Evolutionary conservation across 1,140 invertebrate species (phyloP).

Genomic region (Diploscapter pachys): DNA sequence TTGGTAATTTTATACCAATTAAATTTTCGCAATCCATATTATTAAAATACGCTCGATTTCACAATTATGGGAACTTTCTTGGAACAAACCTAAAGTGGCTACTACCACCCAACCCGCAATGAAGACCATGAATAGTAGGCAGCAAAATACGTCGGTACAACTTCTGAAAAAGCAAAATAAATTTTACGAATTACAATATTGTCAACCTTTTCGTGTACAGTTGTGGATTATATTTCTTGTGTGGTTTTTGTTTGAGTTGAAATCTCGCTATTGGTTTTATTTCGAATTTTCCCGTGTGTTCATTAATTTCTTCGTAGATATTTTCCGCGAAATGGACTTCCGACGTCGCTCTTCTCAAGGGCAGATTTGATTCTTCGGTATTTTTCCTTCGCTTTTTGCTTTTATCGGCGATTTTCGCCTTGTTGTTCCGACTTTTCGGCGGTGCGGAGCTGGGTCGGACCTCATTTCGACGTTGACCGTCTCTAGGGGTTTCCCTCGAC

Average conservation of each 20-base stretch:
- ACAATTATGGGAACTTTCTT: conserved; percentile 26
- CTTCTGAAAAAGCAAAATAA: conserved; percentile 60
- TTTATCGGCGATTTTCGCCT: not conserved
- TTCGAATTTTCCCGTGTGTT: not conserved
- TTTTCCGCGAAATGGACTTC: too few relatives aligned
- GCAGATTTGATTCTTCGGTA: too few relatives aligned
- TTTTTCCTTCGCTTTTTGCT: too few relatives aligned
- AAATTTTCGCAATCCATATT: not conserved
- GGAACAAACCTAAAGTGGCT: conserved; percentile 67
- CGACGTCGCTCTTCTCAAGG: too few relatives aligned
- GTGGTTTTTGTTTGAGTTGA: conserved; percentile 7
- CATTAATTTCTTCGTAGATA: conserved; percentile 16
- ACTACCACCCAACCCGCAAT: conserved; percentile 73
- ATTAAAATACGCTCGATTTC: not conserved
- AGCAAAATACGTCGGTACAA: conserved; percentile 83
- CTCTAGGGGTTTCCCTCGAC: not conserved
- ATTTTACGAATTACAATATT: too few relatives aligned
- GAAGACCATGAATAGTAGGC: conserved; percentile 77
- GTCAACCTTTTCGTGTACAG: conserved; percentile 26
- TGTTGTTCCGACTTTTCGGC: not conserved
- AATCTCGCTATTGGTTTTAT: not conserved
- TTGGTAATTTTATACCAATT: not conserved
- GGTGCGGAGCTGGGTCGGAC: not conserved
- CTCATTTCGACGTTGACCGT: too few relatives aligned
- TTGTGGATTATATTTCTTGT: conserved; percentile 28